These are phyloP conservation scores for Climacteris rufus DNA, from an alignment of 2,113 vertebrate species.

Conservation along the genomic window DNA sequence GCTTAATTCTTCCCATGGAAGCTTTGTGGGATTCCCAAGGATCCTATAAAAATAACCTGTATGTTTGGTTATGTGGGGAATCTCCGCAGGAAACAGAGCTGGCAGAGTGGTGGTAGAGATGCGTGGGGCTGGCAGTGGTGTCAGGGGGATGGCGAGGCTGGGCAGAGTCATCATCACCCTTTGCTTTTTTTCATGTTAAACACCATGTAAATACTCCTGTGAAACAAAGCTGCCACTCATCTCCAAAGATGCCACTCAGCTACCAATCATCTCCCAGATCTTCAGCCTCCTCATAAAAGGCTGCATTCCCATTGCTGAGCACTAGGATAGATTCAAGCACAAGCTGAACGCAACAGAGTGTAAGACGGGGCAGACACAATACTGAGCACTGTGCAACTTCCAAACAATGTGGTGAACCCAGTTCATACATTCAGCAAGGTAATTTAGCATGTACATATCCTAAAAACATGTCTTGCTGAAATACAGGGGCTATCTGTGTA, in stretches of 20 bases:
- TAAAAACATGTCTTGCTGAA: neutral
- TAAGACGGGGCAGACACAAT: neutral
- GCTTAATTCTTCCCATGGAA: neutral
- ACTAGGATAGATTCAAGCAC: neutral
- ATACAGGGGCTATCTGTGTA: neutral
- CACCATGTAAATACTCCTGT: neutral
- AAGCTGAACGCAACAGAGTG: fast-evolving
- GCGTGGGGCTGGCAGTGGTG: fast-evolving
- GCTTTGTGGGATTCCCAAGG: neutral
- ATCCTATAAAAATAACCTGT: neutral
- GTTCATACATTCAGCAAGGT: neutral
- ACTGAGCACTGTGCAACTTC: neutral
- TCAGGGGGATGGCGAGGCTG: neutral
- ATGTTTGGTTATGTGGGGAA: neutral
- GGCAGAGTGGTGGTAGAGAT: neutral
- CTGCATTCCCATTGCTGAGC: neutral
- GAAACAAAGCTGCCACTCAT: neutral
- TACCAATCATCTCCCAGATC: fast-evolving
- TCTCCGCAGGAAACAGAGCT: neutral
- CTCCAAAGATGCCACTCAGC: no score
- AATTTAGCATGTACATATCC: no score
- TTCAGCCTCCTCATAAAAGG: neutral
- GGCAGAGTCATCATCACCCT: neutral
- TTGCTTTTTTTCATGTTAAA: neutral
- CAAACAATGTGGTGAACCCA: fast-evolving